Conservation (phyloP, 2,888 invertebrate genomes). For the Tetropium fuscum region DNA sequence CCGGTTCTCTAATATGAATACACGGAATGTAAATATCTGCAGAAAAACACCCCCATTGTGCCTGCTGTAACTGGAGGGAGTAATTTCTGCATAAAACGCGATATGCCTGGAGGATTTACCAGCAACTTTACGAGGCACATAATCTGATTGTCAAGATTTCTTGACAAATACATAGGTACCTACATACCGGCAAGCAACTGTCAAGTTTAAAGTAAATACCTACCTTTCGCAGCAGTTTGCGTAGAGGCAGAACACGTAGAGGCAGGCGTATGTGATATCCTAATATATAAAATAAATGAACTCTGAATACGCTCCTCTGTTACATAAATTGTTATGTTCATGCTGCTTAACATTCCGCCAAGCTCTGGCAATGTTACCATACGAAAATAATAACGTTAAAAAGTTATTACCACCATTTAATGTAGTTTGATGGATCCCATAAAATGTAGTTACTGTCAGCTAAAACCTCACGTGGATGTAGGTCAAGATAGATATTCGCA, state of each 20-base stretch:
- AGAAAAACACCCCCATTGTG: too few species aligned
- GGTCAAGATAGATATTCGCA: constrained; percentile 6
- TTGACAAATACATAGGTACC: constrained; percentile 4
- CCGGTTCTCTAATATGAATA: too few species aligned
- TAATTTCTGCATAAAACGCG: constrained; percentile 7
- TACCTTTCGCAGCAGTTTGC: constrained; percentile 17
- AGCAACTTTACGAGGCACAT: constrained; percentile 4
- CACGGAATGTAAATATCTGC: too few species aligned
- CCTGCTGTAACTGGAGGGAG: neutral
- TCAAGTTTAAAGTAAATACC: constrained; percentile 17
- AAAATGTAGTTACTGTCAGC: constrained; percentile 5
- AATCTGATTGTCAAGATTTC: constrained; percentile 16
- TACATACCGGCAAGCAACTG: neutral
- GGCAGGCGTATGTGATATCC: constrained; percentile 9
- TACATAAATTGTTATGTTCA: constrained; percentile 1
- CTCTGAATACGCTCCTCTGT: neutral
- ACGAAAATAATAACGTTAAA: constrained; percentile 16
- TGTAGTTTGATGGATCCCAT: neutral
- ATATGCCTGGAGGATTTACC: constrained; percentile 1
- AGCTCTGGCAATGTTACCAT: constrained; percentile 1
- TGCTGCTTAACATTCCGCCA: constrained; percentile 2
- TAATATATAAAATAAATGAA: constrained; percentile 5
- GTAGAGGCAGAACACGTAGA: constrained; percentile 19
- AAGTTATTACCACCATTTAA: constrained; percentile 9
- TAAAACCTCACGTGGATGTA: neutral